These are phyloP conservation scores for Acleris emargana DNA, from an alignment of 2,888 invertebrate genomes.

Conservation along the genomic window DNA sequence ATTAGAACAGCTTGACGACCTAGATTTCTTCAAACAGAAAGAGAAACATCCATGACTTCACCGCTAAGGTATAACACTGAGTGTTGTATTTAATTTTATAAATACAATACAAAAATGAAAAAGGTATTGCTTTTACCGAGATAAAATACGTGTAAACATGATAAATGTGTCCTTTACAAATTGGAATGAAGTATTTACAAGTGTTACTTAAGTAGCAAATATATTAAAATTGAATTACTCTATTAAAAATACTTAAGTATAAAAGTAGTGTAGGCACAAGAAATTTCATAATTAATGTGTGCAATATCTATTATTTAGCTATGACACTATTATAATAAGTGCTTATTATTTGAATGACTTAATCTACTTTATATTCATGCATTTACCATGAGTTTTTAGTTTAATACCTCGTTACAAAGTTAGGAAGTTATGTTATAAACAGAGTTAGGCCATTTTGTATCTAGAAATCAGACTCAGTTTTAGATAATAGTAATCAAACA, in stretches of 20 bases:
- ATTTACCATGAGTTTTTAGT: conserved; percentile 12
- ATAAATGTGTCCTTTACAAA: conserved; percentile 29
- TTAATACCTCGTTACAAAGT: not conserved
- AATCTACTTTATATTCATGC: not conserved
- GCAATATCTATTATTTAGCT: conserved; percentile 56
- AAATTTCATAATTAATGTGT: conserved; percentile 73
- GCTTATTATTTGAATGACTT: conserved; percentile 38
- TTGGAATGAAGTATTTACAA: conserved; percentile 40
- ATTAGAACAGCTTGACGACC: no score
- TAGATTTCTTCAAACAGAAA: no score
- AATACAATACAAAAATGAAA: conserved; percentile 4
- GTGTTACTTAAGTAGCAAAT: conserved; percentile 37
- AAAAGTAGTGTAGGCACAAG: conserved; percentile 80
- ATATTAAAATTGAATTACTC: conserved; percentile 51
- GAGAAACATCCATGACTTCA: no score
- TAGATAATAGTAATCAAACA: no score
- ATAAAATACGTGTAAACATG: conserved; percentile 17
- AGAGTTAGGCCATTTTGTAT: no score
- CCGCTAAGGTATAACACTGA: no score
- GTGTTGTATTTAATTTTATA: no score
- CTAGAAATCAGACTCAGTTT: no score
- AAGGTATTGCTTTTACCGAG: conserved; percentile 19
- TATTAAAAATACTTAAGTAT: conserved; percentile 70
- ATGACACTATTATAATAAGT: conserved; percentile 49
- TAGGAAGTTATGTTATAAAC: no score